Evolutionary conservation across 2,113 vertebrate genomes (phyloP), one percentile per base, ranked within the genome.

Genomic region (Fukomys damarensis): DNA sequence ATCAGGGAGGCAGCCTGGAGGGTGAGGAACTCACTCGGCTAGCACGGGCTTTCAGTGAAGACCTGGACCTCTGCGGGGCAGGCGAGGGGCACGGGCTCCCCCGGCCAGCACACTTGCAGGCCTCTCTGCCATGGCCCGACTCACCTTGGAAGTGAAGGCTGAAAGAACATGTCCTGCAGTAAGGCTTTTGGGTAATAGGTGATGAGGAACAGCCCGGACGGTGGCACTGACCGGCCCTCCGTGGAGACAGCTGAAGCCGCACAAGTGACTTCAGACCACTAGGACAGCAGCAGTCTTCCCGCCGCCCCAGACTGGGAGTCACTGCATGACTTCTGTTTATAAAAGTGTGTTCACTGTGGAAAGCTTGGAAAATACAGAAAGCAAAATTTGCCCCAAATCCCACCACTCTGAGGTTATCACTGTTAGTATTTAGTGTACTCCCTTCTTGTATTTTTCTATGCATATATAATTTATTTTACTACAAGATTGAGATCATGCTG

Each of bases 391-490:
- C 79, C 87, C 93, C 19, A 83, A 92, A 84, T 38, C n/a, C 58
- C 81, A 91, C 38, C 65, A 24, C 80, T 65, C 83, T 59, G 54
- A 74, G 94, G 84, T 77, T 28, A 86, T 95, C 84, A 72, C 63
- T 97, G 91, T 96, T 96, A 41, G 74, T 66, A 74, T 96, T 89
- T 87, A 77, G 94, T 93, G 95, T 98, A 66, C 88, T 84, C 92
- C 91, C 43, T 58, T 49, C 56, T 61, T 97, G 70, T 96, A 89
- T 94, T 97, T 97, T 97, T 96, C 95, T 98, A 97, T 93, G 97
- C 95, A 63, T 97, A 96, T 97, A 95, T 96, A 97, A 96, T 95
- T 98, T 97, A 97, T 98, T 97, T 98, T 97, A 94, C 94, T 98
- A 98, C 90, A 90, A 90, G 85, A 92, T 76, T 92, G 96, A 93